Evolutionary conservation across 1,140 invertebrate species (phyloP).

Genomic region (Caerostris extrusa): DNA sequence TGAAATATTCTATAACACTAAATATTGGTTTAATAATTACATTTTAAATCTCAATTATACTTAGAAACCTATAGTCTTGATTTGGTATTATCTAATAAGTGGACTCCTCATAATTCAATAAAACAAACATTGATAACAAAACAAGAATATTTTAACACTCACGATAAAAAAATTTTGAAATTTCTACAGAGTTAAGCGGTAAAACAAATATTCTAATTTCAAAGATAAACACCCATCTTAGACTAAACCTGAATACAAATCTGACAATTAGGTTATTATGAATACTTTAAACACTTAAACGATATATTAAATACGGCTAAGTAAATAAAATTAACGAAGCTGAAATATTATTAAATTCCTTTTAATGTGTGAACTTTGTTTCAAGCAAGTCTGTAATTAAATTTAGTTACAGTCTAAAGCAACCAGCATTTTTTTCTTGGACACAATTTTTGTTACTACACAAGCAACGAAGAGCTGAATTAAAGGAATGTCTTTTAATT

Average conservation of each 20-base stretch:
- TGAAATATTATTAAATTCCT: constrained; percentile 28
- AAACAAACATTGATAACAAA: not conserved
- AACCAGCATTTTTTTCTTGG: not conserved
- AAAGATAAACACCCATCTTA: constrained; percentile 35
- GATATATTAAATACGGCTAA: constrained; percentile 50
- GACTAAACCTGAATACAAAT: constrained; percentile 56
- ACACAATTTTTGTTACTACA: not conserved
- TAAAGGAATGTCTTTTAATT: not conserved
- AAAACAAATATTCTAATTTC: constrained; percentile 51
- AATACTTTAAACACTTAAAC: constrained; percentile 55
- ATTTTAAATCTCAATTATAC: not conserved
- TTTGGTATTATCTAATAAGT: not conserved
- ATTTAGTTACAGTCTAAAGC: not conserved
- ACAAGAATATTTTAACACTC: not conserved
- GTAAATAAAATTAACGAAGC: constrained; percentile 37
- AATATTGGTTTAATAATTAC: not conserved
- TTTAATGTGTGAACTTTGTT: constrained; percentile 34
- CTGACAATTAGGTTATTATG: constrained; percentile 56
- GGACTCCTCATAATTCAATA: not conserved
- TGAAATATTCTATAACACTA: not conserved
- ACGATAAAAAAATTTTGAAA: not conserved
- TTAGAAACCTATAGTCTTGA: not conserved
- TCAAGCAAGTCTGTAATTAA: constrained; percentile 7
- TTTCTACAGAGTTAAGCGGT: not conserved
- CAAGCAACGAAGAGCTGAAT: not conserved